phyloP scores from a whole-genome alignment of 2,888 invertebrate genomes.

The Lepidocyrtinus sp. region DNA sequence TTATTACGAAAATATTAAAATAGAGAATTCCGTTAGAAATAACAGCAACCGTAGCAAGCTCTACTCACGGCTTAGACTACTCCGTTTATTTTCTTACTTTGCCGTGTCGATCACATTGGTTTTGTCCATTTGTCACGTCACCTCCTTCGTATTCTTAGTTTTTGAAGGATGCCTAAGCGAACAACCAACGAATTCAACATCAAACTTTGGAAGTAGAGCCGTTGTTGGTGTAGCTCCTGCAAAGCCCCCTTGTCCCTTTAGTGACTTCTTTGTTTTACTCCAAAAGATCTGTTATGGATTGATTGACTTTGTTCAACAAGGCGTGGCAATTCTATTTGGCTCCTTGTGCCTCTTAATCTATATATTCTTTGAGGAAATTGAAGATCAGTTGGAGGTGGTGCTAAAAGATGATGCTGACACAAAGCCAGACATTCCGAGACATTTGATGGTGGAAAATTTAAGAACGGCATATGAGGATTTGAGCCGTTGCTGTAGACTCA shows the following conservation, averaged over 20 bases:
- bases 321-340: constrained; percentile 39
- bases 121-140: constrained; percentile 19
- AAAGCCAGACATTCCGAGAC: neutral
- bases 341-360: constrained; percentile 36
- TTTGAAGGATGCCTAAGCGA: constrained; percentile 33
- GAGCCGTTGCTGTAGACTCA: constrained; percentile 25
- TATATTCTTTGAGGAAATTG: constrained; percentile 40
- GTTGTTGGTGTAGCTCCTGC: constrained; percentile 5
- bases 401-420: neutral
- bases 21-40: neutral
- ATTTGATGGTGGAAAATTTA: constrained; percentile 37
- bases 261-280: constrained; percentile 20
- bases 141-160: constrained; percentile 25
- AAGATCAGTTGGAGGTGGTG: constrained; percentile 27
- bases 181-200: too few relatives aligned
- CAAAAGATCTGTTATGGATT: constrained; percentile 39
- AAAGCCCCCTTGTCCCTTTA: constrained; percentile 41
- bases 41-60: neutral
- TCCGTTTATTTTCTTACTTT: constrained; percentile 1
- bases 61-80: constrained; percentile 7
- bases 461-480: constrained; percentile 42
- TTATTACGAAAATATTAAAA: neutral
- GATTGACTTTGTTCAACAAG: constrained; percentile 51
- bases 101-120: neutral
- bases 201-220: neutral